Evolutionary conservation across 2,113 vertebrate species (phyloP), one percentile per base, ranked within the genome.

Genomic region (Channa maculata): DNA sequence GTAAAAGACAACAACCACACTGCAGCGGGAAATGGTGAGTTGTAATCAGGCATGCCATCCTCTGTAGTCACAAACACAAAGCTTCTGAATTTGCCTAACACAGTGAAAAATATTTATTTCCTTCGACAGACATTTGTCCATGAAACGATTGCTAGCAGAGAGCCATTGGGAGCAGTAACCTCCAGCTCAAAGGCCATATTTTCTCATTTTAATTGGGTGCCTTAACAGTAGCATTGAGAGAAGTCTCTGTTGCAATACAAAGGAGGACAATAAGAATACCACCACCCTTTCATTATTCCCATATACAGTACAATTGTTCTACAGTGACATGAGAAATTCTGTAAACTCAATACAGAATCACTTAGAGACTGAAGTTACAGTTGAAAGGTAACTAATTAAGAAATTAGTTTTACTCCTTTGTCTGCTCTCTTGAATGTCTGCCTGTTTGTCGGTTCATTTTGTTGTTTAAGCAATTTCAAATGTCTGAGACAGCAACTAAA

Each of bases 151-250:
- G 79, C 85, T 65, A 54, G 80, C 49, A 65, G 79, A 81, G 74
- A 51, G 75, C 91, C 54, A 61, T 4, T 77, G 91, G 91, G 89
- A 91, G 76, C 83, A 63, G 82, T 89, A 84, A 85, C 83, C 79
- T 83, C 66, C 73, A 70, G 83, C 87, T 88, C 90, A 72, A 73
- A 88, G 87, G 86, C 88, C 74, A 83, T 91, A 87, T 86, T 86
- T 91, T 90, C 75, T 79, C 60, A 79, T 89, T 91, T 89, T 91
- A 92, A 92, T 91, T 89, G 88, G 90, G 71, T 80, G 86, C 78
- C 76, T 89, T 89, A 70, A 37, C 76, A 71, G 80, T 50, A 46
- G 72, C 87, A 69, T 82, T 66, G 75, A 87, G 61, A 77, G 60
- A 82, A 71, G 82, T 91, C 88, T 91, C 84, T 64, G 79, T 77